Evolutionary conservation across 2,113 vertebrate species (phyloP).

Genomic region (Alligator sinensis): DNA sequence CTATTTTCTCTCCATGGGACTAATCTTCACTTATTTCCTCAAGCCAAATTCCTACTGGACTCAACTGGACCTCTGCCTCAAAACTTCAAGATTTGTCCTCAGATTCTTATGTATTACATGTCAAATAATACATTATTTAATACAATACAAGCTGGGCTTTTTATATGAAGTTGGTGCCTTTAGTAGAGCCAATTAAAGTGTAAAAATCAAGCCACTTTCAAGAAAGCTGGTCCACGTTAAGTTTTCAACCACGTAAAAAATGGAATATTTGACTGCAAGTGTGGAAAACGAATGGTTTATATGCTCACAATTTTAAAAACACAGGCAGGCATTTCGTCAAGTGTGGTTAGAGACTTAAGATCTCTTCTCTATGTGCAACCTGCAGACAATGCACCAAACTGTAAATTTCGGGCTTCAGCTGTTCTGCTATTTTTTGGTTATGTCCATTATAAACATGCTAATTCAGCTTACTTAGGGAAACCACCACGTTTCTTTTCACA

Average conservation of each 20-base stretch:
- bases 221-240: slow-evolving; percentile 4
- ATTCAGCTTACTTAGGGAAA: background rate
- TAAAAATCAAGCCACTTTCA: background rate
- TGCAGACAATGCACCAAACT: background rate
- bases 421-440: background rate
- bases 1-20: background rate
- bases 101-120: background rate
- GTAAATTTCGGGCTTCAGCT: background rate
- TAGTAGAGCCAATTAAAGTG: background rate
- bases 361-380: background rate
- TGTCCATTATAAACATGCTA: background rate
- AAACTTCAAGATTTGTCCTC: background rate
- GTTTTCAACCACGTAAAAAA: too few species aligned
- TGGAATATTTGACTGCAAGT: too few species aligned
- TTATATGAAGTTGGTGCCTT: background rate
- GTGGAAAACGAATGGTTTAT: background rate
- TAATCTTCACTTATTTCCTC: background rate
- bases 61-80: background rate
- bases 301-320: slow-evolving; percentile 31
- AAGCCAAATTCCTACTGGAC: background rate
- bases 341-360: slow-evolving; percentile 27
- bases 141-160: background rate
- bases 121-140: background rate
- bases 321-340: slow-evolving; percentile 26
- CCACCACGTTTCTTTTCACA: background rate